Evolutionary conservation across 2,888 invertebrate genomes (phyloP).

Genomic region (Pristionchus exspectatus): DNA sequence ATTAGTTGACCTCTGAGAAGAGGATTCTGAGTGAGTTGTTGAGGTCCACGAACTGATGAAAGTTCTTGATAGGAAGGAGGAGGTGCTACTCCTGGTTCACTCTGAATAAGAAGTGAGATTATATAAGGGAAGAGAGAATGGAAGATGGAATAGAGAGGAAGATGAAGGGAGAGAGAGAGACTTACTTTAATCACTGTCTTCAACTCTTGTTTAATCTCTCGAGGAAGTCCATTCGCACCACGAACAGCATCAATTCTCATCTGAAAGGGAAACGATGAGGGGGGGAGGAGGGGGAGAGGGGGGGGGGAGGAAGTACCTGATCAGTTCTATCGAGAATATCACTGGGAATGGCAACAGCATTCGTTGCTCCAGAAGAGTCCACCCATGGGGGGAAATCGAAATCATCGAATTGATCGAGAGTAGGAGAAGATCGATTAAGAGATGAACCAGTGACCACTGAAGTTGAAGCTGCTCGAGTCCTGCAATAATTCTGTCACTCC

Average conservation of each 20-base stretch:
- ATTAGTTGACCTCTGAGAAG: conserved; percentile 68
- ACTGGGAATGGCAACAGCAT: conserved; percentile 61
- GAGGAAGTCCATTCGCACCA: conserved; percentile 37
- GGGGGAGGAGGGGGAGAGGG: not conserved
- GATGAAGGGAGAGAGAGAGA: not conserved
- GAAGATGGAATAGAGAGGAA: conserved; percentile 39
- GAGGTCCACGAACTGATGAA: conserved; percentile 69
- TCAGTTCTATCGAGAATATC: conserved; percentile 71
- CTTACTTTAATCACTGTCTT: conserved; percentile 32
- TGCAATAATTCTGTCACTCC: not conserved
- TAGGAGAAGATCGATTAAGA: conserved; percentile 71
- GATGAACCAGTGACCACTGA: conserved; percentile 62
- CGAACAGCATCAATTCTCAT: conserved; percentile 63
- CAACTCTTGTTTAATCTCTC: conserved; percentile 51
- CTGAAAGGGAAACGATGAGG: conserved; percentile 46
- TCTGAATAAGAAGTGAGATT: conserved; percentile 56
- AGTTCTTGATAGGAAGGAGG: conserved; percentile 75
- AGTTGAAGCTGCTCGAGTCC: conserved; percentile 36
- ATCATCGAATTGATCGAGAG: conserved; percentile 70
- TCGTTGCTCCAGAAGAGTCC: conserved; percentile 57
- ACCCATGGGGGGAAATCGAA: conserved; percentile 77
- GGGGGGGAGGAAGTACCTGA: conserved; percentile 59
- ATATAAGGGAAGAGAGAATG: not conserved
- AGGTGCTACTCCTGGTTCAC: conserved; percentile 61
- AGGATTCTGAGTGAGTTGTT: conserved; percentile 71